Base-by-base conservation (phyloP, 1,140 invertebrate genomes). In the Hyles vespertilio region DNA sequence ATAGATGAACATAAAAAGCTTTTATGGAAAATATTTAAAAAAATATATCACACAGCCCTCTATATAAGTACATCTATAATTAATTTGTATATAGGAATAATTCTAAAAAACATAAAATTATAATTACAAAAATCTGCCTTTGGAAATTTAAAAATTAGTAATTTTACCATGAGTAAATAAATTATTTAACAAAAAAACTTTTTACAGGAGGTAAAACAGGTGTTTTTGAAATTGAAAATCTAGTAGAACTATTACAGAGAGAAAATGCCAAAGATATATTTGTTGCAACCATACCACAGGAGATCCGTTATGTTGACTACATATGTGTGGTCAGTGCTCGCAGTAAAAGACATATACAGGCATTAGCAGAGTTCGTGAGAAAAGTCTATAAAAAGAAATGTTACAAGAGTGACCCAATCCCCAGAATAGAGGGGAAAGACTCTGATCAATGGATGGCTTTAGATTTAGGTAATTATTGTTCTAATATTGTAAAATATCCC, bases 151-250 rank as follows among this genome's bases (percentile, higher is more conserved):
- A 22, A 22, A 22, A 22, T 22, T 22, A 22, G 2, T 22, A 22
- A 22, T 22, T 22, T 22, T 22, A 22, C 22, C 22, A 22, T 22
- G 22, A 22, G 22, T 22, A 22, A 22, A 22, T 22, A 22, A 22
- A 0, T 1, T 22, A 22, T 22, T 5, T 48, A 11, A 22, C 2
- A 48, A 48, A 11, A 5, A n/a, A 2, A 48, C 7, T 48, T 62
- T 67, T 91, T 90, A 32, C 68, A 97, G 96, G 94, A 75, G 96
- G 96, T 2, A 72, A 91, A 58, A 91, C 77, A 64, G 96, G 96
- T 22, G 96, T 97, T 1, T 97, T 93, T 84, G 96, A 98, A 72
- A 91, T 98, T 43, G 94, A 97, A 81, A 95, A 98, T 61, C 81
- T 98, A 33, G 92, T 98, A 0, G 91, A 93, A 10, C 76, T 97